Percentiles rank a stretch among this genome's conserved stretches.
phyloP scores from a whole-genome alignment of 1,140 invertebrate species.

The Idris sp. region DNA sequence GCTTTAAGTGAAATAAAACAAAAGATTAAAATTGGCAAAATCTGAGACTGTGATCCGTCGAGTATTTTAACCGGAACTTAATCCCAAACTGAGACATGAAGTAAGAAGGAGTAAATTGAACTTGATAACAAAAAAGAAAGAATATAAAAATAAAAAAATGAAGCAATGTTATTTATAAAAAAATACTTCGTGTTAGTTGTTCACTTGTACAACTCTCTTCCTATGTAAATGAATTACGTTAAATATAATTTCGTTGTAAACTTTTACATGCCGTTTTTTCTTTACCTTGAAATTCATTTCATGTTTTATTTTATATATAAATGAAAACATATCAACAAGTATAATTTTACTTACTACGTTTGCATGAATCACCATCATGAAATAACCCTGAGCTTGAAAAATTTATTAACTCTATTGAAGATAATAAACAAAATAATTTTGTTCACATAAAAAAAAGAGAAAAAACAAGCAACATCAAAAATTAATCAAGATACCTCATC shows the following conservation, averaged over 20 bases:
- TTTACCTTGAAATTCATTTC: constrained; percentile 19
- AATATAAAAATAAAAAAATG: constrained; percentile 8
- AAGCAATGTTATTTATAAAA: constrained; percentile 36
- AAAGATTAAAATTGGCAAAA: constrained; percentile 13
- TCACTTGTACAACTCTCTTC: constrained; percentile 53
- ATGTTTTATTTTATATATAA: no score
- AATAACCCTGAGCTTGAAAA: constrained; percentile 33
- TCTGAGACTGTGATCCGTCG: constrained; percentile 39
- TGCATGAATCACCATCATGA: constrained; percentile 56
- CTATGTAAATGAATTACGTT: constrained; percentile 61
- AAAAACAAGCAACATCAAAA: constrained; percentile 43
- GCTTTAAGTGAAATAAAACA: not conserved
- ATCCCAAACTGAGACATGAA: constrained; percentile 19
- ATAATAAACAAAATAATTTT: constrained; percentile 3
- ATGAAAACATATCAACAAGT: constrained; percentile 29
- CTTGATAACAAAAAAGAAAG: constrained; percentile 3
- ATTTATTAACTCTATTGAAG: constrained; percentile 41
- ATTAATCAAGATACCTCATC: constrained; percentile 44
- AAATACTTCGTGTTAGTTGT: constrained; percentile 50
- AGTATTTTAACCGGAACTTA: constrained; percentile 38
- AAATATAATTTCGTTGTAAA: constrained; percentile 61
- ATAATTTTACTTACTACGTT: constrained; percentile 48
- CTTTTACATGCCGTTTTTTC: constrained; percentile 39
- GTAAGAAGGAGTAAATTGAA: constrained; percentile 1
- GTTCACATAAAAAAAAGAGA: constrained; percentile 13